Evolutionary conservation across 2,888 invertebrate genomes (phyloP).

Genomic region (Pyrrhia umbra): DNA sequence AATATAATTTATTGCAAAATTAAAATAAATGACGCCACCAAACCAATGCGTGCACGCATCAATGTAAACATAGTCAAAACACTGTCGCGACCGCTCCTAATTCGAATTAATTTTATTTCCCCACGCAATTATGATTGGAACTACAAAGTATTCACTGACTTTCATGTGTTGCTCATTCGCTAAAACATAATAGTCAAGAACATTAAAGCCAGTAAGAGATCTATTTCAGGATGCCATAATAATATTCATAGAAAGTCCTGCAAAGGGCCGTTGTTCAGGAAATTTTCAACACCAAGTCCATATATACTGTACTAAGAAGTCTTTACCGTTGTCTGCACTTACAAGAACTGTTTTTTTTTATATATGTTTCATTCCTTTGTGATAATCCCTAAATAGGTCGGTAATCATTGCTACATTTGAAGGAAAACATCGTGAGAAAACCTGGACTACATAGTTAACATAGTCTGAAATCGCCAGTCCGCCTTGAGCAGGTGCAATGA

Average conservation of each 20-base stretch:
- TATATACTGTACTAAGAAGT: not conserved
- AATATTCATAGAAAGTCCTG: conserved; percentile 52
- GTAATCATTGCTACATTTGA: too few species aligned
- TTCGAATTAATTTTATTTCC: conserved; percentile 47
- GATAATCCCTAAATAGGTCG: too few species aligned
- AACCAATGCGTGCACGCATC: conserved; percentile 9
- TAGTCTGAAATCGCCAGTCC: too few species aligned
- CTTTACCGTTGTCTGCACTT: not conserved
- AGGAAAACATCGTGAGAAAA: too few species aligned
- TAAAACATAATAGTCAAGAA: conserved; percentile 46
- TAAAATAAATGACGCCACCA: conserved; percentile 4
- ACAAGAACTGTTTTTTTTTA: not conserved
- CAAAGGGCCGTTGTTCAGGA: conserved; percentile 15
- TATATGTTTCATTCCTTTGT: too few species aligned
- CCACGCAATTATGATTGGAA: conserved; percentile 44
- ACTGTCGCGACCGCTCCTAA: conserved; percentile 36
- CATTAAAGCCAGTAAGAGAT: conserved; percentile 43
- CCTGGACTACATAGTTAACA: too few species aligned
- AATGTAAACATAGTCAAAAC: conserved; percentile 23
- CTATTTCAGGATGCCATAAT: conserved; percentile 49
- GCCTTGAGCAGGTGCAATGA: too few species aligned
- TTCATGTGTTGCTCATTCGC: conserved; percentile 51
- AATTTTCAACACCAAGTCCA: not conserved
- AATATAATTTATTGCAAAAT: not conserved
- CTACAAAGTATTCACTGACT: conserved; percentile 52